Evolutionary conservation across 2,888 invertebrate genomes (phyloP), one percentile per base, ranked within the genome.

Genomic region (Phlogophora meticulosa): DNA sequence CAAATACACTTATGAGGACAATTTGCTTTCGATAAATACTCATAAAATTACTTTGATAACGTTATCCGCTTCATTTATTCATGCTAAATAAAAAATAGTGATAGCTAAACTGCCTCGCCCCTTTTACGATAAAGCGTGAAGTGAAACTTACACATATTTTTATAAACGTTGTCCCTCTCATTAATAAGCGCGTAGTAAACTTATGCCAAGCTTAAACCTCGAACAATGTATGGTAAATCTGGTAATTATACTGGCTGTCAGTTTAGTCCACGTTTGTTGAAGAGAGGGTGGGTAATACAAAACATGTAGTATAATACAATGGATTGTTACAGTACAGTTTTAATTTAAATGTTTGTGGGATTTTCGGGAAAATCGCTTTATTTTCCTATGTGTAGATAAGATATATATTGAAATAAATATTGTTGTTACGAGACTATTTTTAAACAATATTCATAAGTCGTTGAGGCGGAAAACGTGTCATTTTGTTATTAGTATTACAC

Each of bases 1-100:
- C 56, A 55, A 43, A 51, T 64, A 77, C 59, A 69, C 53, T 79
- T 86, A 88, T 87, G 85, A 70, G 68, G 62, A 76, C 76, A 83
- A 85, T 85, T 85, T 80, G 68, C 76, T 83, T 82, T 64, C 72
- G 84, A 87, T 86, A 85, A 85, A 80, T 81, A 65, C 72, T 75
- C 76, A 73, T 71, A 76, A 80, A 80, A 75, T 80, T 76, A 71
- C 60, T 63, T 63, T 69, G 86, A 88, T 88, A 88, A 85, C 68
- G 67, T 65, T 84, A 82, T 84, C 81, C 67, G 69, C 57, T 55
- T 58, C 60, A 72, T 74, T 60, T 67, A 75, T 78, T 78, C 59
- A 56, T 68, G 71, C 68, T 68, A 75, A 72, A 58, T 74, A 61
- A 70, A 60, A 67, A 69, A 72, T 61, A 42, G 68, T 72, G 78